Conservation (phyloP, 2,113 vertebrate genomes). For the Lophochroa leadbeateri region DNA sequence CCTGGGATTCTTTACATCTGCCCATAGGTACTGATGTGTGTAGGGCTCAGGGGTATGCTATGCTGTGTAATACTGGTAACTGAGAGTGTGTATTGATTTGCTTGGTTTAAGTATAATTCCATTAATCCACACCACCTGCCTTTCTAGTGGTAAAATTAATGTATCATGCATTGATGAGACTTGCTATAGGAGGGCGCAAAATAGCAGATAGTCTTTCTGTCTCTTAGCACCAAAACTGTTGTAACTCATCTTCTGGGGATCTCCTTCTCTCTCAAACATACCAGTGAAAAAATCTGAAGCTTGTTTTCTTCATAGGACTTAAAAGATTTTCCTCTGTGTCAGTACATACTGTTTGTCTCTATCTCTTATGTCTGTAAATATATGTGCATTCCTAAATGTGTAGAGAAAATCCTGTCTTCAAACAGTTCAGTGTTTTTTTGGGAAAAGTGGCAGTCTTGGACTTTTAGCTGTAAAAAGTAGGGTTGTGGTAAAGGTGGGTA, state of each 20-base stretch:
- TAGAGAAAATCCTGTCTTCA: neutral
- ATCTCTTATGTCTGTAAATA: neutral
- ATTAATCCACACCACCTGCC: neutral
- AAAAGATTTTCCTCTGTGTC: neutral
- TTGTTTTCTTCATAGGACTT: neutral
- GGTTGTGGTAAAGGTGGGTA: neutral
- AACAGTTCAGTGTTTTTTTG: neutral
- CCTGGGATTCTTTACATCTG: neutral
- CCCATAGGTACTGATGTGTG: neutral
- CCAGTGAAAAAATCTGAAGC: neutral
- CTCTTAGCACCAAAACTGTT: neutral
- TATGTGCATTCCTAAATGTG: neutral
- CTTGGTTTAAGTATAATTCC: neutral
- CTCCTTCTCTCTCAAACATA: neutral
- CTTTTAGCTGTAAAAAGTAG: neutral
- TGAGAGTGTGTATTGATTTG: neutral
- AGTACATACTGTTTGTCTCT: neutral
- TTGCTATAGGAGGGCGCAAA: neutral
- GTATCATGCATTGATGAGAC: neutral
- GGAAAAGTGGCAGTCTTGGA: neutral
- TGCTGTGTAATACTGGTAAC: neutral
- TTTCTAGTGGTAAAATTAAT: neutral
- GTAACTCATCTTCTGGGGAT: neutral
- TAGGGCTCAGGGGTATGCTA: neutral
- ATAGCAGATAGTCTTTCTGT: neutral